Conservation (phyloP, 1,140 invertebrate species). For the Schlechtendalia chinensis region DNA sequence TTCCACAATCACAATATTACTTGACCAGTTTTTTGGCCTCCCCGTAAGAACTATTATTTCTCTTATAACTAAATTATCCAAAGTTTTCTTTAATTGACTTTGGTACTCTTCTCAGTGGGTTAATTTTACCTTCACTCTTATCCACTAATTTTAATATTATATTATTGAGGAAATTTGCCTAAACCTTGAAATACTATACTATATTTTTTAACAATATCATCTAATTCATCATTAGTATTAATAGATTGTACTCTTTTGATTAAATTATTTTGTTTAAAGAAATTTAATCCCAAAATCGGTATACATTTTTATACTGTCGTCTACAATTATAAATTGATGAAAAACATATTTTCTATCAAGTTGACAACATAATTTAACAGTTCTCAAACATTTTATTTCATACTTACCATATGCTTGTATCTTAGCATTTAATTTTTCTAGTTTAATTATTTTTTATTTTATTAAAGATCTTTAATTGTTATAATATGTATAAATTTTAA, state of each 20-base stretch:
- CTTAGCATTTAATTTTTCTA: not conserved
- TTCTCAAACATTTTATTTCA: constrained; percentile 5
- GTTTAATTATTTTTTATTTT: too few species aligned
- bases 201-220: constrained; percentile 53
- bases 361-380: not conserved
- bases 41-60: too few species aligned
- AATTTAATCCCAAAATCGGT: constrained; percentile 2
- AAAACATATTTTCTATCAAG: not conserved
- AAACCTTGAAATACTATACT: not conserved
- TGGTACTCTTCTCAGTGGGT: not conserved
- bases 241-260: not conserved
- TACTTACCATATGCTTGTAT: constrained; percentile 8
- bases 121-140: not conserved
- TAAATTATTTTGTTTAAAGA: constrained; percentile 5
- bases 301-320: not conserved
- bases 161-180: not conserved
- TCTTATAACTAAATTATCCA: too few species aligned
- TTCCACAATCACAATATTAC: too few species aligned
- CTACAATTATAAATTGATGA: not conserved
- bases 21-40: too few species aligned
- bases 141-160: not conserved
- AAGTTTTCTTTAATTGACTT: not conserved
- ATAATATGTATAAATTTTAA: too few species aligned
- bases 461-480: too few species aligned
- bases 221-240: not conserved